These are phyloP conservation scores for Globodera ellingtonae DNA, from an alignment of 1,140 invertebrate species.

Conservation along the genomic window DNA sequence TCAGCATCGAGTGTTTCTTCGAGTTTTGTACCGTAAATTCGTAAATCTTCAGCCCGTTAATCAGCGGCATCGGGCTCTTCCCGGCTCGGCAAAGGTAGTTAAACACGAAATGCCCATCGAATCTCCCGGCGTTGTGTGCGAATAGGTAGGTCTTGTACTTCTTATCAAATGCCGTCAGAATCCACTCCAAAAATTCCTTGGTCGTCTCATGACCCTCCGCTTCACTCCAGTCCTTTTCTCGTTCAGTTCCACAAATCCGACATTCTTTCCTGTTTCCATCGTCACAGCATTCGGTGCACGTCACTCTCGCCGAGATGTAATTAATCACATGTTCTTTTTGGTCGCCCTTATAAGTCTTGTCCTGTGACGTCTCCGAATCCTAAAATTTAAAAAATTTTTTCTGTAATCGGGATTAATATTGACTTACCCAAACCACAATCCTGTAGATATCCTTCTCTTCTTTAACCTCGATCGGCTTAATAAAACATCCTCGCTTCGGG, in stretches of 20 bases:
- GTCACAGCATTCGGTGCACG: background rate
- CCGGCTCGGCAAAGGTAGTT: background rate
- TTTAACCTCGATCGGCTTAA: background rate
- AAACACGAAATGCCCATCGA: background rate
- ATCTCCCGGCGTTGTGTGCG: background rate
- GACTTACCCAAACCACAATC: background rate
- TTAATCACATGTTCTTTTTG: background rate
- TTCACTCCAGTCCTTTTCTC: background rate
- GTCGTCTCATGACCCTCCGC: background rate
- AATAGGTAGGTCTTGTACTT: background rate
- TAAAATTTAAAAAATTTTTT: no score
- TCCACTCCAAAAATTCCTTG: background rate
- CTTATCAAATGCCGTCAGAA: background rate
- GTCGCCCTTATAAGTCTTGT: background rate
- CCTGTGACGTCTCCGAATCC: slow-evolving; percentile 1
- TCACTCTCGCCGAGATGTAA: background rate
- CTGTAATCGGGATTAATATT: no score
- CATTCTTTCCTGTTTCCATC: background rate
- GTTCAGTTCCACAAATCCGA: background rate
- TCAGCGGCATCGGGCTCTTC: background rate
- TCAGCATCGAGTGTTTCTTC: background rate
- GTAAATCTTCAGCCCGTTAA: slow-evolving; percentile 1
- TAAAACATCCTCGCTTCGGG: background rate
- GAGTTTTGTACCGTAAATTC: background rate
- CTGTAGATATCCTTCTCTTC: background rate